Evolutionary conservation across 2,113 vertebrate species (phyloP).

Genomic region (Silurus meridionalis): DNA sequence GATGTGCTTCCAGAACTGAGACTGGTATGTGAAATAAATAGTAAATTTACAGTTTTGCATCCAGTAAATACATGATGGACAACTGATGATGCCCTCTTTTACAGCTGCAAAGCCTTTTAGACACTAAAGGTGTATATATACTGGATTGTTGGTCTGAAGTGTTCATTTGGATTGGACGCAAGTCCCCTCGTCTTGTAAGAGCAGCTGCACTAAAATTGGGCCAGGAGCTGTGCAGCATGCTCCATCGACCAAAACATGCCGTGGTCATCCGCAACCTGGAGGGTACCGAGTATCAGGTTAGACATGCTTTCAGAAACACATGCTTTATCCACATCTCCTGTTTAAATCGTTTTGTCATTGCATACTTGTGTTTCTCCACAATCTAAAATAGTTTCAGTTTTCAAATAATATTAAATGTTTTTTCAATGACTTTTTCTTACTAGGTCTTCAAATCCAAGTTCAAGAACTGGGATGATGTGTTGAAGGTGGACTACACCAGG

Average conservation of each 20-base stretch:
- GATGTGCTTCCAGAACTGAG: slow-evolving; percentile 88
- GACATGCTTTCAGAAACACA: neutral
- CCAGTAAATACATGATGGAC: neutral
- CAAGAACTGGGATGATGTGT: slow-evolving; percentile 96
- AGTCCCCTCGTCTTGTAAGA: slow-evolving; percentile 89
- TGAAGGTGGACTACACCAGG: slow-evolving; percentile 94
- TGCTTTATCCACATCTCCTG: neutral
- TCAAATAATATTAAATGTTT: neutral
- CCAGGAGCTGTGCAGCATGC: slow-evolving; percentile 94
- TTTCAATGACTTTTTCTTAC: neutral
- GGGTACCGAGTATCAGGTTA: slow-evolving; percentile 92
- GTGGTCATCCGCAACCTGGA: slow-evolving; percentile 91
- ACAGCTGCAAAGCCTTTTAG: slow-evolving; percentile 91
- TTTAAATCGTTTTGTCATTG: neutral
- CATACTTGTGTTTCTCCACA: neutral
- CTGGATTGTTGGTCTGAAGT: slow-evolving; percentile 97
- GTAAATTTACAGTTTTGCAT: neutral
- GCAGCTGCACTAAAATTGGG: slow-evolving; percentile 93
- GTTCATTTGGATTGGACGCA: slow-evolving; percentile 97
- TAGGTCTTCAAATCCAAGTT: slow-evolving; percentile 98
- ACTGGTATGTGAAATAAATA: slow-evolving; percentile 74
- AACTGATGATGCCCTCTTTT: neutral
- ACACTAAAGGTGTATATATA: slow-evolving; percentile 93
- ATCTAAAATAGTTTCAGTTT: neutral
- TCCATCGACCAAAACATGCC: slow-evolving; percentile 92